These are phyloP conservation scores for Numenius arquata DNA, from an alignment of 2,113 vertebrate species.

Conservation along the genomic window DNA sequence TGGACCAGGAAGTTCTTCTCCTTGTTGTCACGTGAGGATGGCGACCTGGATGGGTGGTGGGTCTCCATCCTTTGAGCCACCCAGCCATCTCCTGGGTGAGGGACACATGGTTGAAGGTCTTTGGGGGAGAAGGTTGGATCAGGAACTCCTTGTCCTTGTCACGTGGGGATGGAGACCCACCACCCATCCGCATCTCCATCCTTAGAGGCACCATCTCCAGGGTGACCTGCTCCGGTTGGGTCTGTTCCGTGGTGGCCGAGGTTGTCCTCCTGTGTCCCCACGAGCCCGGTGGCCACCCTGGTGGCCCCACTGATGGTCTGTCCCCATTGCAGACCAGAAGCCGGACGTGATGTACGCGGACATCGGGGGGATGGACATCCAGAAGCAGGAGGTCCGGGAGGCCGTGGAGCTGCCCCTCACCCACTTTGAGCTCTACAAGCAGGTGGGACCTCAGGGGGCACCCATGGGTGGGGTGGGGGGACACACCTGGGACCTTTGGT, in stretches of 20 bases:
- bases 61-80: too few species aligned
- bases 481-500: background rate
- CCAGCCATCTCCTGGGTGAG: too few species aligned
- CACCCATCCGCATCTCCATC: background rate
- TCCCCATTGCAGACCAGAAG: conserved; percentile 84
- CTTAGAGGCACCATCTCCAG: background rate
- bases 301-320: background rate
- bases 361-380: conserved; percentile 97
- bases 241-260: background rate
- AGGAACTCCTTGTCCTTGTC: too few species aligned
- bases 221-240: too few species aligned
- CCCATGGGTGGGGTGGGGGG: too few species aligned
- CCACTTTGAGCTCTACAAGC: conserved; percentile 96
- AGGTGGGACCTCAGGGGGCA: conserved; percentile 62
- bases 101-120: too few species aligned
- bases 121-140: too few species aligned
- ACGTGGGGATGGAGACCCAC: too few species aligned
- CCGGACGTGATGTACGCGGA: conserved; percentile 94
- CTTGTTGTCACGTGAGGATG: too few species aligned
- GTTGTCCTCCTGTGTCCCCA: background rate
- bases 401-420: conserved; percentile 94
- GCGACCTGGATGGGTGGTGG: too few species aligned
- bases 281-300: fast-evolving
- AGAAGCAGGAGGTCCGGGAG: conserved; percentile 96
- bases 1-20: too few species aligned